phyloP scores from a whole-genome alignment of 1,140 invertebrate species.

The Drosophila pruinosa region DNA sequence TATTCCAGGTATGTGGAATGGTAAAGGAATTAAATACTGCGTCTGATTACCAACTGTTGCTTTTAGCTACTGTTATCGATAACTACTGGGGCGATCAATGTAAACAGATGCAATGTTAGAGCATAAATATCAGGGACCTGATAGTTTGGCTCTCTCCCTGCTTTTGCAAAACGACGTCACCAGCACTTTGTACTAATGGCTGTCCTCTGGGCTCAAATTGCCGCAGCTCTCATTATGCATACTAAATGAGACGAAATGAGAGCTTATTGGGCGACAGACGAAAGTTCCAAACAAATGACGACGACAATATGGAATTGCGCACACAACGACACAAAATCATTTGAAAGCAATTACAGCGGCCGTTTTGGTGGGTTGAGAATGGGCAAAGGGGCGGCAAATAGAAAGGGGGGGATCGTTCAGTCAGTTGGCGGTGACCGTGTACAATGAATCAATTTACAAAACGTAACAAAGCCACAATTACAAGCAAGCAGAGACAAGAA shows the following conservation, averaged over 20 bases:
- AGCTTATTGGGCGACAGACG: constrained; percentile 58
- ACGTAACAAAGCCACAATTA: constrained; percentile 80
- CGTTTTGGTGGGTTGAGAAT: not conserved
- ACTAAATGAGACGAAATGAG: constrained; percentile 68
- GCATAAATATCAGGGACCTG: not conserved
- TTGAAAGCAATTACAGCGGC: constrained; percentile 75
- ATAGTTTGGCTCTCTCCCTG: not conserved
- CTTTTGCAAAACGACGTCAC: not conserved
- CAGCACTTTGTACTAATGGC: constrained; percentile 66
- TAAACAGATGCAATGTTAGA: not conserved
- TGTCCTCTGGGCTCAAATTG: constrained; percentile 54
- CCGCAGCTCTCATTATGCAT: constrained; percentile 73
- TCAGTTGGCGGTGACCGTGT: constrained; percentile 54
- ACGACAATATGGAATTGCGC: constrained; percentile 73
- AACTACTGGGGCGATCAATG: not conserved
- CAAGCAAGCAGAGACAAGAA: constrained; percentile 46
- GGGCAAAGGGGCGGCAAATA: not conserved
- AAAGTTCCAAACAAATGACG: constrained; percentile 38
- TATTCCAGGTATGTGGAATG: not conserved
- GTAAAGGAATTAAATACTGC: not conserved
- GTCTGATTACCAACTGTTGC: constrained; percentile 1
- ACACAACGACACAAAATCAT: constrained; percentile 76
- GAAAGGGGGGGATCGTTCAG: constrained; percentile 6
- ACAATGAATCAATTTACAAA: constrained; percentile 80
- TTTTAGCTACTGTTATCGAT: not conserved